Evolutionary conservation across 2,888 invertebrate genomes (phyloP).

Genomic region (Himalopsyche anomala): DNA sequence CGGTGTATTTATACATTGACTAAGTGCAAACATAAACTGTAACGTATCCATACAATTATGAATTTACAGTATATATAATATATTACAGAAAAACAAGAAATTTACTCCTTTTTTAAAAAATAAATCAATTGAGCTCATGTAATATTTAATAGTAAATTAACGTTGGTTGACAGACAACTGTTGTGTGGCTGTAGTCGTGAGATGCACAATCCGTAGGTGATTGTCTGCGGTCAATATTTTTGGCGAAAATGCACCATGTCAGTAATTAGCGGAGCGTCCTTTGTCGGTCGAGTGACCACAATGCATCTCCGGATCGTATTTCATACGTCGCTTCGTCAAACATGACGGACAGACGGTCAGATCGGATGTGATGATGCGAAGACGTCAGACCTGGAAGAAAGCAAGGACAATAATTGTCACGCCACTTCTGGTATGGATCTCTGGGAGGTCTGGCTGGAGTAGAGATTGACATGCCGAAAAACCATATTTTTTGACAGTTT

Average conservation of each 20-base stretch:
- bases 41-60: no score
- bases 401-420: conserved; percentile 21
- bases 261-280: conserved; percentile 37
- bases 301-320: conserved; percentile 15
- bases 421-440: not conserved
- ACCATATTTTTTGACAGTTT: no score
- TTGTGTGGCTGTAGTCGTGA: not conserved
- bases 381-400: conserved; percentile 11
- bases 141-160: no score
- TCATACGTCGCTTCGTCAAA: conserved; percentile 5
- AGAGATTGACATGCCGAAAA: not conserved
- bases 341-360: not conserved
- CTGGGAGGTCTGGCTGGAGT: not conserved
- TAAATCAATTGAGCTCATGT: no score
- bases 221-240: conserved; percentile 28
- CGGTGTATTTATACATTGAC: no score
- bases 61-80: no score
- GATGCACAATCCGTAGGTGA: not conserved
- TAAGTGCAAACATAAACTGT: no score
- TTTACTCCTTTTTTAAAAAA: no score
- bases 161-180: no score
- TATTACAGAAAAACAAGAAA: no score
- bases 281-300: conserved; percentile 31
- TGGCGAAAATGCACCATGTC: conserved; percentile 38
- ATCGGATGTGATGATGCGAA: conserved; percentile 27